Base-by-base conservation (phyloP, 1,140 invertebrate genomes). In the Scaptomyza graminum region DNA sequence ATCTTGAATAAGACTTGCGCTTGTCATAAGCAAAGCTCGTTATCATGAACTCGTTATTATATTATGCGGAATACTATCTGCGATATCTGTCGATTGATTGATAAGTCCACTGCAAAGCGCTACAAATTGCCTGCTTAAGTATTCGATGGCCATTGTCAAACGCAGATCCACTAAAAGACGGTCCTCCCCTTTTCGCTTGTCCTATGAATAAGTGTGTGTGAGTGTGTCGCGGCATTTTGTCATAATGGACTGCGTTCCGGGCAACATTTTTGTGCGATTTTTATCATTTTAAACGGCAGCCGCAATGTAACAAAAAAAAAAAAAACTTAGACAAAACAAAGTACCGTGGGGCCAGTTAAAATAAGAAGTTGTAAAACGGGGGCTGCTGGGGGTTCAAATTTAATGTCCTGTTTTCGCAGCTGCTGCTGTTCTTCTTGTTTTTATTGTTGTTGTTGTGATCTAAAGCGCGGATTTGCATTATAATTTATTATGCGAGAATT, bases 271-370 rank as follows among this genome's bases (percentile, higher is more conserved):
- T 72, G 68, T 67, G 75, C 79, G 79, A 83, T 83, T 83, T 83
- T 83, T 83, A 83, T 83, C 79, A 83, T 76, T 83, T 83, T 82
- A 82, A 82, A 82, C 83, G 79, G 79, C 67, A 57, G 71, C 69
- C 52, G 44, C 59, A 60, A 39, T 74, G 65, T 62, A 77, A 73
- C 72, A 68, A 69, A 65, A 72, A 71, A 47, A 69, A 52, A 50
- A 25, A 71, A 47, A 69, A 60, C 41, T 37, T 28, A 43, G 15
- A 39, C 55, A 52, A 44, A 16, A 31, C 39, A 22, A 62, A 69
- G 54, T 43, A 43, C 31, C 43, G 25, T 59, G 34, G 39, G 43
- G 68, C 50, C 74, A 82, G 74, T 74, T 74, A 83, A 83, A 50
- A 73, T 62, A 63, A 47, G 56, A 47, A 8, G 34, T 5, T 13